Evolutionary conservation across 1,140 invertebrate genomes (phyloP), one percentile per base, ranked within the genome.

Genomic region (Pararge aegeria): DNA sequence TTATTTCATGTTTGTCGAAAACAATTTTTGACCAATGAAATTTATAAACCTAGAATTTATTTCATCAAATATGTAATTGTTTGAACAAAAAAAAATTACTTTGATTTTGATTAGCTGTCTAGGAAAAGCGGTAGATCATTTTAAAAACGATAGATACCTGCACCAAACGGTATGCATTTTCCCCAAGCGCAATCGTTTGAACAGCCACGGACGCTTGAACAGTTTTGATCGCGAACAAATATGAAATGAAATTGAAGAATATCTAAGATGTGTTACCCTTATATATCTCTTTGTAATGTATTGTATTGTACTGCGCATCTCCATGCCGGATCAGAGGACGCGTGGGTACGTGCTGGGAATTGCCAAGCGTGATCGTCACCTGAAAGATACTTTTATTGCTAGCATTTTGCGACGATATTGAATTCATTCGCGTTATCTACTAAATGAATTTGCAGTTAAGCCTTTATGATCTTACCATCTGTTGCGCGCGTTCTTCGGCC

Each of bases 231-330:
- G 18, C 48, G 29, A 34, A 53, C 50, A 53, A 60, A 60, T 53
- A 27, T 54, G 5, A 54, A 60, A 48, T 27, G 38, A 46, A 48
- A 60, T 53, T 54, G 57, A 29, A 49, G 44, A 54, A 53, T 53
- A 60, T 60, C 44, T 52, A 52, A 49, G 24, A 20, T 18, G 50
- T n/a, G 19, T 29, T 53, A 18, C 20, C 57, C 50, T 60, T 60
- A 53, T 60, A 60, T 60, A 60, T 18, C 15, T 16, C 3, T 18
- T 38, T 38, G 34, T 38, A 59, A 52, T 53, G 57, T 59, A 48
- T 42, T 42, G 38, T 42, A 60, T 60, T 48, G 57, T 60, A 53
- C 42, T 60, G 57, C 57, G 57, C 57, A 60, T 51, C 50, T 53
- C 50, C 44, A 55, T 34, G 18, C 7, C 27, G 27, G 4, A 38